Base-by-base conservation (phyloP, 2,888 invertebrate genomes). In the Ormyrus nitidulus region DNA sequence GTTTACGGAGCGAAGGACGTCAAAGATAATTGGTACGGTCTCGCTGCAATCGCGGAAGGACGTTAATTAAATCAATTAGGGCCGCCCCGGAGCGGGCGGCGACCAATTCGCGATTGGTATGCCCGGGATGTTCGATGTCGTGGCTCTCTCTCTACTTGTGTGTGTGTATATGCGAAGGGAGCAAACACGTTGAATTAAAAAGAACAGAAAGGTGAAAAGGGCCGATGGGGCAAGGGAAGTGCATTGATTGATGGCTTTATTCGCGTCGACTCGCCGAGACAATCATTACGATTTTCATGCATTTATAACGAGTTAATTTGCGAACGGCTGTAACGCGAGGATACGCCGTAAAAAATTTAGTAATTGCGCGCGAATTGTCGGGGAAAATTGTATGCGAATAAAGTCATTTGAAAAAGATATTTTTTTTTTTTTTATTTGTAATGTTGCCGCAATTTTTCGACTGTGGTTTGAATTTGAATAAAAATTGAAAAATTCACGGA, bases 31-130 rank as follows among this genome's bases (percentile, higher is more conserved):
- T 86, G 85, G 82, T 82, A 84, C 82, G 84, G 59, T 44, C 51
- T 19, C 19, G 84, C 84, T 82, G 82, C 83, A 85, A 86, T 85
- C 86, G 85, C 83, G 81, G 85, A 86, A 84, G 83, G 85, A 86
- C 85, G 85, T 86, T 86, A 87, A 88, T 88, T 87, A 86, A 87
- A 86, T 86, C 85, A 87, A 87, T 87, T 86, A 87, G 84, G 81
- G 13, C 46, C 59, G 59, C 10, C 46, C 81, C 77, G 81, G 83
- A 80, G 19, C 80, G 81, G 83, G 84, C 84, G 80, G 19, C 48
- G 64, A 65, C 80, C 83, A 81, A 81, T 84, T 84, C 82, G 84
- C 83, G 80, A 86, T 85, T 86, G 85, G 85, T 85, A 86, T 85
- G 85, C 85, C 54, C 68, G 19, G 46, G 61, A 46, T 46, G 61